Conservation (phyloP, 2,888 invertebrate species). For the Ypsolopha scabrella region DNA sequence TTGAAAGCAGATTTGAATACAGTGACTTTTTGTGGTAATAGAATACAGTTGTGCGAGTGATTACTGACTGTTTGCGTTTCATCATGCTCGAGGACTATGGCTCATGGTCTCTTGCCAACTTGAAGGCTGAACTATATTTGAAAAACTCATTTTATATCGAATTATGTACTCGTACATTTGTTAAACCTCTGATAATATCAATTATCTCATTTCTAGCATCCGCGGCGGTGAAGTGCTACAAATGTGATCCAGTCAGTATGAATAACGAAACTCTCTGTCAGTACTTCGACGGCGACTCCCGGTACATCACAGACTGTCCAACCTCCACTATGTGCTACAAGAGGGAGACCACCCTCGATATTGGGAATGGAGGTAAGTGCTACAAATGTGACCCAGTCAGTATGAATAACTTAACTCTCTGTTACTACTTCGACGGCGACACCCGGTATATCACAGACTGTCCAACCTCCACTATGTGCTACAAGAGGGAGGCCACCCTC, state of each 20-base stretch:
- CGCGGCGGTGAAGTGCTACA: slow-evolving; percentile 36
- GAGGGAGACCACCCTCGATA: slow-evolving; percentile 67
- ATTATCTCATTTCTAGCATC: slow-evolving; percentile 28
- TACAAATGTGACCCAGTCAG: slow-evolving; percentile 31
- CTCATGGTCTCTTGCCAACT: no score
- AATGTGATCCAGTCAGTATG: slow-evolving; percentile 23
- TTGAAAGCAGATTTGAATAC: no score
- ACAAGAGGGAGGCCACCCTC: slow-evolving; percentile 74
- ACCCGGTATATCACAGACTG: slow-evolving; percentile 72
- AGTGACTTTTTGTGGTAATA: no score
- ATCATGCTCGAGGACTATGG: no score
- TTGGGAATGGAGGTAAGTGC: slow-evolving; percentile 74
- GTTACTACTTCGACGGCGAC: slow-evolving; percentile 75
- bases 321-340: slow-evolving; percentile 85
- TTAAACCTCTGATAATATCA: not conserved
- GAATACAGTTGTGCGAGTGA: no score
- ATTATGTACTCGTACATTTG: no score
- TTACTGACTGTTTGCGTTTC: no score
- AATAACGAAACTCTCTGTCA: slow-evolving; percentile 54
- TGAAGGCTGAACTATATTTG: no score
- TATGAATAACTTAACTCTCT: slow-evolving; percentile 30
- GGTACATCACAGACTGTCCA: slow-evolving; percentile 74
- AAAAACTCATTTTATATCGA: no score
- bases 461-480: slow-evolving; percentile 81
- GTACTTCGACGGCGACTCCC: slow-evolving; percentile 72